Evolutionary conservation across 2,888 invertebrate species (phyloP), one percentile per base, ranked within the genome.

Genomic region (Synergus itoensis): DNA sequence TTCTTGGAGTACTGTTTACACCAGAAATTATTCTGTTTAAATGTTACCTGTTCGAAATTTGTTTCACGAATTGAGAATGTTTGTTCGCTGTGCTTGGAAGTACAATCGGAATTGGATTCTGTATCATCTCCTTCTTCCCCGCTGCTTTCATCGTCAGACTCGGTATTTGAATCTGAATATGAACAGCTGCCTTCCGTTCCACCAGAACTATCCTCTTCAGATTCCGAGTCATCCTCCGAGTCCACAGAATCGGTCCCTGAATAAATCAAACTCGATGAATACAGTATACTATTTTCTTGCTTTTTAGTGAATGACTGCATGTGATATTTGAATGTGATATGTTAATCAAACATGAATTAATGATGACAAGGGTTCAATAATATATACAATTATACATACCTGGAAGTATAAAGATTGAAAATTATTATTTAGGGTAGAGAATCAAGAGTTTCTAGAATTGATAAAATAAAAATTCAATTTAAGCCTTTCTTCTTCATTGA

Each of bases 1-100:
- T 5, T 28, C 28, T 28, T 62, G 28, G 62, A 28, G 21, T 28
- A 9, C 14, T 62, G 14, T 28, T 62, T 62, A 28, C 18, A 21
- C 5, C 62, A 21, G 14, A 28, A 45, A 62, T 64, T 77, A 62
- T 67, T 67, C 45, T 77, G 28, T 65, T 41, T 64, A 48, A 12
- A 64, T 64, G 36, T 69, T 88, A 93, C 92, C 92, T 92, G 91
- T 82, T 93, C 93, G 86, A 93, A 93, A 89, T 93, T 92, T 60
- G 93, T 92, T 88, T 93, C 93, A 78, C 93, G 90, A 84, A 93
- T 93, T 36, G 93, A 92, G 85, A 93, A 93, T 16, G 92, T 93
- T 86, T 92, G 92, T 83, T 92, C 91, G 85, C 92, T 92, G 76
- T 91, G 90, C 77, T 92, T 93, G 9, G 93, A 92, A n/a, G 92